Conservation (phyloP, 2,888 invertebrate species). For the Amiota mariae region DNA sequence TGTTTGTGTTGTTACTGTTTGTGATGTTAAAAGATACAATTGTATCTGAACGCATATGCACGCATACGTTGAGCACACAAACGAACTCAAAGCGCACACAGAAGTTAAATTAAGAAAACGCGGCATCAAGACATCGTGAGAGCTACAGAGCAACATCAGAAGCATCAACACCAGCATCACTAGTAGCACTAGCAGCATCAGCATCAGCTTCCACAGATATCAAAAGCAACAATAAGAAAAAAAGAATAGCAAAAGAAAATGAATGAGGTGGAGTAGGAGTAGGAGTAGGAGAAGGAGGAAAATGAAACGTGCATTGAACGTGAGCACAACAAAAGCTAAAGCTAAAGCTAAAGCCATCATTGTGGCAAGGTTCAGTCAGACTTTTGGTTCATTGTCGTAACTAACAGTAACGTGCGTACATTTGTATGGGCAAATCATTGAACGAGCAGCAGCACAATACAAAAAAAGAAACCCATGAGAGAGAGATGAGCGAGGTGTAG, state of each 20-base stretch:
- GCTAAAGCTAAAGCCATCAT: constrained; percentile 7
- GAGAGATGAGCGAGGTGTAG: neutral
- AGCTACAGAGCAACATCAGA: neutral
- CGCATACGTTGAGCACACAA: constrained; percentile 9
- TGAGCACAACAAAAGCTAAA: constrained; percentile 43
- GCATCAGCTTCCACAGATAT: neutral
- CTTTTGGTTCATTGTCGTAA: constrained; percentile 46
- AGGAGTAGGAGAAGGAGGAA: neutral
- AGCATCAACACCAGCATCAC: neutral
- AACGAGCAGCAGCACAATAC: too few species aligned
- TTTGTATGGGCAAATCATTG: neutral
- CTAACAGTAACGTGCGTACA: constrained; percentile 70
- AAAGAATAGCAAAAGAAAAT: constrained; percentile 34
- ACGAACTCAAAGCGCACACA: constrained; percentile 4
- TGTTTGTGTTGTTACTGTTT: neutral
- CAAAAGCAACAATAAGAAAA: constrained; percentile 24
- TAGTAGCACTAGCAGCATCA: constrained; percentile 9
- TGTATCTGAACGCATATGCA: constrained; percentile 17
- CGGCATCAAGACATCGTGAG: too few species aligned
- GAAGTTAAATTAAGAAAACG: constrained; percentile 27
- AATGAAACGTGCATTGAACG: constrained; percentile 49
- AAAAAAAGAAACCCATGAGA: neutral
- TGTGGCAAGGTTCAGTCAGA: constrained; percentile 21
- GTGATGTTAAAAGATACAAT: constrained; percentile 23
- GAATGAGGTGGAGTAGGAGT: too few species aligned